Base-by-base conservation (phyloP, 2,888 invertebrate genomes). In the Patella pellucida region DNA sequence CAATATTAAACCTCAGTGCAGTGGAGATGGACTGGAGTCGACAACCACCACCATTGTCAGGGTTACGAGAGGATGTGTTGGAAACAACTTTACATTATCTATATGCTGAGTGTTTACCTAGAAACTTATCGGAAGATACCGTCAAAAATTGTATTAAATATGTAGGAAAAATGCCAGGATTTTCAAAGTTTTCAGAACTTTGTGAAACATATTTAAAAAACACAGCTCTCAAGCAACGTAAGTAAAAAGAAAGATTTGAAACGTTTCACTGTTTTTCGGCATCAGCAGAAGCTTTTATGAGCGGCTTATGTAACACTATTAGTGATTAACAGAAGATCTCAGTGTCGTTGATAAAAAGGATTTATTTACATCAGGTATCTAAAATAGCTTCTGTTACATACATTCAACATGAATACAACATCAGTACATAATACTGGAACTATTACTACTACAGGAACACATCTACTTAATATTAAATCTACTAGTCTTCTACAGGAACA, bases 71-170 rank as follows among this genome's bases (percentile, higher is more conserved):
- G 80, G 93, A 93, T 84, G 93, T 94, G n/a, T 85, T 94, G 67
- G 92, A 92, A 71, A 93, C 93, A 12, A 92, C 93, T 41, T 88
- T 94, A 31, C 93, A 94, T 88, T 94, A 93, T 90, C 89, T 94
- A 51, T 94, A 94, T 85, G 92, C 94, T 1, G 94, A 94, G 87
- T 93, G 94, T 82, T 90, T 94, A 83, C 93, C 94, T 52, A 89
- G 92, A 27, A 93, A 92, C 75, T 89, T 94, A 83, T 92, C 92
- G 16, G 93, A 93, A 86, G 92, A 92, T 50, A 92, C 93, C 11
- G 94, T 94, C 41, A 91, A 92, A 75, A 92, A 92, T 82, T 93
- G 94, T 77, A 92, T 94, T 31, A 87, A 87, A 73, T 76, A 78
- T n/a, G 81, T 89, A 68, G 81, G 83, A 23, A 88, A 88, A 75